These are phyloP conservation scores for Scaptomyza polygonia DNA, from an alignment of 2,888 invertebrate genomes.

Conservation along the genomic window DNA sequence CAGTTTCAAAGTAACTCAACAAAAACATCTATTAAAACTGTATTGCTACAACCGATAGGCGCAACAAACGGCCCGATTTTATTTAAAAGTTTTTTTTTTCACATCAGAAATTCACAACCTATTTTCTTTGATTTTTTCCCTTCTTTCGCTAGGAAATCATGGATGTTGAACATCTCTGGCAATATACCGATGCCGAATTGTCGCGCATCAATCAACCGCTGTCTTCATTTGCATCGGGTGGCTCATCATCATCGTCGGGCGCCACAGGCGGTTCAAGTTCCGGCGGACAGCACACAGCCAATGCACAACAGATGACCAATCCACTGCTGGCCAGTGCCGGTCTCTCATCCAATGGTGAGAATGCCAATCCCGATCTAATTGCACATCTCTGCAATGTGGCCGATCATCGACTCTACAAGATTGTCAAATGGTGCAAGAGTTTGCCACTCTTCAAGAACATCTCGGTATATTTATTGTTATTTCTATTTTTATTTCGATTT, in stretches of 20 bases:
- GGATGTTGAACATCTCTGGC: constrained; percentile 98
- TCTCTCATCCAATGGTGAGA: constrained; percentile 85
- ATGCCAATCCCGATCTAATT: constrained; percentile 92
- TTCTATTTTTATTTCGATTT: too few relatives aligned
- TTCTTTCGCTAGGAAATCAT: constrained; percentile 91
- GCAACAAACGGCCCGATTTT: not conserved
- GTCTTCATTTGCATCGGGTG: constrained; percentile 75
- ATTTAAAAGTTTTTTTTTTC: too few relatives aligned
- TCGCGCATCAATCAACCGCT: constrained; percentile 86
- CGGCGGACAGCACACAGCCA: constrained; percentile 68
- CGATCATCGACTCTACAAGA: constrained; percentile 97
- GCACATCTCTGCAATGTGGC: constrained; percentile 97
- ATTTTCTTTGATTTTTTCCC: not conserved
- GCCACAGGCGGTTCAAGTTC: constrained; percentile 51
- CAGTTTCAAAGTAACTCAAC: too few relatives aligned
- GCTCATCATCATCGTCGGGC: constrained; percentile 46
- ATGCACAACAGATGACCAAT: constrained; percentile 85
- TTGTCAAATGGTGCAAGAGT: constrained; percentile 99
- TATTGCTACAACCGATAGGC: too few relatives aligned
- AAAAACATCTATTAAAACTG: too few relatives aligned
- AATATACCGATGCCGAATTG: constrained; percentile 94
- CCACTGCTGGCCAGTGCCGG: constrained; percentile 86
- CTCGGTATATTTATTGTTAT: constrained; percentile 86
- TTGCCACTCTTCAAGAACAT: constrained; percentile 98
- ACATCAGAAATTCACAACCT: too few relatives aligned